Evolutionary conservation across 2,113 vertebrate species (phyloP), one percentile per base, ranked within the genome.

Genomic region (Trochalopteron elliotii): DNA sequence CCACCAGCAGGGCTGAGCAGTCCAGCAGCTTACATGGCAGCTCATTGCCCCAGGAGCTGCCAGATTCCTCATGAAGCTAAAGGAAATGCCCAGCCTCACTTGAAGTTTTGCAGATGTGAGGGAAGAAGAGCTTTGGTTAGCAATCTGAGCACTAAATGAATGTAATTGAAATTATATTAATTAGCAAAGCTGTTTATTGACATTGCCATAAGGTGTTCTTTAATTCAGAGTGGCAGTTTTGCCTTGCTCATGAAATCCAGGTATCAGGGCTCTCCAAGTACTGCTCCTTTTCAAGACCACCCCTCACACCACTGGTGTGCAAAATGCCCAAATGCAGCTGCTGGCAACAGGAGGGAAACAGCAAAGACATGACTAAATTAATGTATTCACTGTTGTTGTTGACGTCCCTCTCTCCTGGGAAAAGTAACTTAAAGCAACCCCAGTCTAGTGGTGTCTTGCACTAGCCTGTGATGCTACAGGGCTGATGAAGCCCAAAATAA

Each of bases 11-110:
- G 23, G n/a, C 52, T 45, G 56, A 35, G 45, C 61, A n/a, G 16
- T 76, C 50, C 85, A 89, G 90, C 77, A 87, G 44, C 39, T 87
- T 49, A 5, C 21, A 6, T 18, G 8, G 3, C 30, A 89, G 64
- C 67, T 72, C 67, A 6, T 14, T 49, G 63, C 53, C 42, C 52
- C 22, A 52, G 53, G 83, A 69, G 45, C 81, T 72, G 74, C 40
- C 69, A n/a, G 65, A 45, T 10, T 50, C 44, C 61, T 64, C 0
- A 0, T 3, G 0, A 63, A 60, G 56, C 77, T 3, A 23, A 56
- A 56, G 47, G 59, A 84, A 84, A 52, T 21, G 7, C 44, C 60
- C 56, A 92, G 52, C 20, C 22, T 55, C 16, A 2, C 69, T 20
- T 23, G 23, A 45, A 68, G 39, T 68, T 84, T 59, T 67, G 47